These are phyloP conservation scores for Ceraclea dissimilis DNA, from an alignment of 2,888 invertebrate species.

Conservation along the genomic window DNA sequence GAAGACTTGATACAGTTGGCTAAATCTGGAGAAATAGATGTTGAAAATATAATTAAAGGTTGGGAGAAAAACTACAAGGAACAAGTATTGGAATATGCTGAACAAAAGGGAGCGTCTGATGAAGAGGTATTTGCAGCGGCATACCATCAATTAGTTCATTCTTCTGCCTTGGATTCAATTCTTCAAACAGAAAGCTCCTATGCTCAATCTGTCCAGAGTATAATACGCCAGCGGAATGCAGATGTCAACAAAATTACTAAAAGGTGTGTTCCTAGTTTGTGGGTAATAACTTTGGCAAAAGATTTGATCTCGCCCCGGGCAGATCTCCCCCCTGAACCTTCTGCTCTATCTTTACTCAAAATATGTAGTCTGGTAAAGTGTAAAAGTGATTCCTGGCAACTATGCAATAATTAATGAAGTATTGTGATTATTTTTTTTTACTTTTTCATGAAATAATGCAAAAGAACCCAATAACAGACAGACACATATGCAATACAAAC, in stretches of 20 bases:
- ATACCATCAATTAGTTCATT: slow-evolving; percentile 76
- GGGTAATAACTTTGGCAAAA: not conserved
- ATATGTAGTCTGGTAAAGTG: no score
- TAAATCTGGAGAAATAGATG: slow-evolving; percentile 55
- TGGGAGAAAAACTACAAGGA: slow-evolving; percentile 77
- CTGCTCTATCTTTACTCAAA: not conserved
- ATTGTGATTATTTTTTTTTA: no score
- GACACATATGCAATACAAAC: no score
- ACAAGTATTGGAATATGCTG: slow-evolving; percentile 78
- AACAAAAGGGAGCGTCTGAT: slow-evolving; percentile 72
- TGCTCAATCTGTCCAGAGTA: slow-evolving; percentile 69
- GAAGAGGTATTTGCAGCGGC: slow-evolving; percentile 81
- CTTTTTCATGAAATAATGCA: no score
- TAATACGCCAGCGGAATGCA: slow-evolving; percentile 63
- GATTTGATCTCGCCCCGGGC: no score
- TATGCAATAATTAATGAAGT: no score
- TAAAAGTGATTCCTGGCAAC: no score
- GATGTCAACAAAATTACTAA: slow-evolving; percentile 63
- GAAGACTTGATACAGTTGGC: slow-evolving; percentile 54
- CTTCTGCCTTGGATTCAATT: slow-evolving; percentile 80
- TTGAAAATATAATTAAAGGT: slow-evolving; percentile 67
- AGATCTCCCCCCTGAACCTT: no score
- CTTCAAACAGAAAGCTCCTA: slow-evolving; percentile 82
- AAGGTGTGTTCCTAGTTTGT: slow-evolving; percentile 35
- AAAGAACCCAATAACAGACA: no score